phyloP scores from a whole-genome alignment of 2,888 invertebrate species.

The Tinea pellionella region DNA sequence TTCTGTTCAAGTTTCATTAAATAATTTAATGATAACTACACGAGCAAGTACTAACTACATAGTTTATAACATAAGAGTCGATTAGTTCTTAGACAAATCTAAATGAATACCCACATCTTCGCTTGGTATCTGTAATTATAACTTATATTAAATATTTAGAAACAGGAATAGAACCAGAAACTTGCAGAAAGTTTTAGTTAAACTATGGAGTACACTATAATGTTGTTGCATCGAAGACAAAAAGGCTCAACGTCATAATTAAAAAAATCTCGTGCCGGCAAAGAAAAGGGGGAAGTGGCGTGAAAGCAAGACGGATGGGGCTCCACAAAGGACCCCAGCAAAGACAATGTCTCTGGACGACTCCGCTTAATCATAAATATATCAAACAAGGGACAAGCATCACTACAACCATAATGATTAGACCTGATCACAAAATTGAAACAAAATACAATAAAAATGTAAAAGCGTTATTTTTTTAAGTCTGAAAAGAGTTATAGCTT shows the following conservation, averaged over 20 bases:
- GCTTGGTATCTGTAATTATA: too few species aligned
- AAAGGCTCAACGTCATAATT: conserved; percentile 68
- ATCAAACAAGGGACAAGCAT: conserved; percentile 38
- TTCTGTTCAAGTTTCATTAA: too few species aligned
- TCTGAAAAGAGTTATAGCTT: too few species aligned
- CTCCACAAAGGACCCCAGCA: conserved; percentile 52
- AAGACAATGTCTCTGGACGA: conserved; percentile 63
- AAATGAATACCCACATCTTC: too few species aligned
- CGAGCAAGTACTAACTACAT: too few species aligned
- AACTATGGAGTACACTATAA: conserved; percentile 14
- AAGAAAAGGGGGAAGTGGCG: conserved; percentile 64
- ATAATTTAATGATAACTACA: too few species aligned
- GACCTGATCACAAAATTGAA: neutral
- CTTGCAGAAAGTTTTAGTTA: neutral
- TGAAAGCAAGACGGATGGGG: conserved; percentile 61
- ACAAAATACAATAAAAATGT: too few species aligned
- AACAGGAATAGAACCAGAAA: neutral
- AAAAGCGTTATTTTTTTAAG: too few species aligned
- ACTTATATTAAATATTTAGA: too few species aligned
- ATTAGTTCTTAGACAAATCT: too few species aligned
- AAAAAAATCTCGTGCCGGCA: conserved; percentile 67
- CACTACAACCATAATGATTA: neutral
- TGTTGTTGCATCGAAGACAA: conserved; percentile 44
- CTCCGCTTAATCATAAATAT: conserved; percentile 66
- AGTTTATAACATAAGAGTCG: too few species aligned